Evolutionary conservation across 2,888 invertebrate genomes (phyloP).

Genomic region (Bibio marci): DNA sequence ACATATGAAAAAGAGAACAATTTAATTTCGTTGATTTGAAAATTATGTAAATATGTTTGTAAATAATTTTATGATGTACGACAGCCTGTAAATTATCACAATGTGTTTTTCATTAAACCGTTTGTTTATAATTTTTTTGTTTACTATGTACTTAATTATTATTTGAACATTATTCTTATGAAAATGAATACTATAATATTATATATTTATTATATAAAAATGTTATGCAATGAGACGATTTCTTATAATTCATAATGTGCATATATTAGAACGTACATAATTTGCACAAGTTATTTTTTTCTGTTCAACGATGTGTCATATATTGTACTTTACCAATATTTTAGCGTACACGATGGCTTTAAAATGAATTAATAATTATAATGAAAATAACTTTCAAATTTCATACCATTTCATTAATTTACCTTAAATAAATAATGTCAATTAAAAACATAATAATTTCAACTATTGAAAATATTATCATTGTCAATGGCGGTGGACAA

Average conservation of each 20-base stretch:
- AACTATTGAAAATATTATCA: slow-evolving; percentile 74
- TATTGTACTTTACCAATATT: neutral
- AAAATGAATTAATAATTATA: neutral
- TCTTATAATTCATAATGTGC: no score
- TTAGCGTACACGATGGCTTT: neutral
- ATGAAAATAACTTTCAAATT: neutral
- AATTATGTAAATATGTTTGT: slow-evolving; percentile 20
- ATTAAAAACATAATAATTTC: slow-evolving; percentile 59
- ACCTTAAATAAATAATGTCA: slow-evolving; percentile 28
- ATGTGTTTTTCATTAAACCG: no score
- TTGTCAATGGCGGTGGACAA: slow-evolving; percentile 80
- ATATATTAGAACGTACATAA: no score
- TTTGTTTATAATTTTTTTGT: no score
- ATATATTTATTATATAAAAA: no score
- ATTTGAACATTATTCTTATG: no score
- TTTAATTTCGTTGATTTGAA: slow-evolving; percentile 20
- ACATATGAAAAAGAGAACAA: slow-evolving; percentile 14
- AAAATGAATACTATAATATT: no score
- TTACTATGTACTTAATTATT: no score
- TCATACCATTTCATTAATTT: no score
- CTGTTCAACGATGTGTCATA: neutral
- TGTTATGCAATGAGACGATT: no score
- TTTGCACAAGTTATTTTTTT: no score
- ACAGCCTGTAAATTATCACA: no score
- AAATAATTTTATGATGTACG: neutral